Base-by-base conservation (phyloP, 2,888 invertebrate genomes). In the Macrosiphum euphorbiae region DNA sequence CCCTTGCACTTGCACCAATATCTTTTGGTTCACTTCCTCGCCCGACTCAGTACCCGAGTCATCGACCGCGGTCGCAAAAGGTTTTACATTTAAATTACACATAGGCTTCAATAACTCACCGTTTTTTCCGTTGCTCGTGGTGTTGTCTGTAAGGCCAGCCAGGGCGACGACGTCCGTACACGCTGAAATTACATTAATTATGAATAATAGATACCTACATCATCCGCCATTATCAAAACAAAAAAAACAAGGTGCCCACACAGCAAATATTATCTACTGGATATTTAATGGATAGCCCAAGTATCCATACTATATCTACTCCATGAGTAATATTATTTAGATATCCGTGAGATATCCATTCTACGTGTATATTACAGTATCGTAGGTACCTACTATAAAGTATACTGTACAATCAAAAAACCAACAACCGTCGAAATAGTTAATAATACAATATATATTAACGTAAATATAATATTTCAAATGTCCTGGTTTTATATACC, bases 1-100 rank as follows among this genome's bases (percentile, higher is more conserved):
- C 95, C 97, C 97, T 94, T 98, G 97, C 94, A 98, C 97, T 95
- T 98, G 98, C 52, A 97, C 97, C 87, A 98, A 96, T 20, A 98
- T 96, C 84, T 97, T 97, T 94, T 97, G 97, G 95, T 95, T 96
- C 95, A 97, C 88, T 96, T 97, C 97, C 95, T 97, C 97, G 91
- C 97, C 97, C 94, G 97, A 97, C 95, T 97, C 97, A 52, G 97
- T 97, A 94, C 97, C 97, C 91, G 97, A 97, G 95, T 97, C 97
- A 95, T 97, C 97, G 94, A 97, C 95, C 95, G 86, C 95, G 91
- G 95, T 41, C 41, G 88, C 95, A 61, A 90, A 90, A 41, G 67
- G 85, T 67, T 90, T 94, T 61, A 90, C 35, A 67, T n/a, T 90
- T 94, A 94, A 90, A 67, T 28, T 86, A 94, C 94, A 55, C 50